phyloP scores from a whole-genome alignment of 2,113 vertebrate species.

The Jacana jacana region DNA sequence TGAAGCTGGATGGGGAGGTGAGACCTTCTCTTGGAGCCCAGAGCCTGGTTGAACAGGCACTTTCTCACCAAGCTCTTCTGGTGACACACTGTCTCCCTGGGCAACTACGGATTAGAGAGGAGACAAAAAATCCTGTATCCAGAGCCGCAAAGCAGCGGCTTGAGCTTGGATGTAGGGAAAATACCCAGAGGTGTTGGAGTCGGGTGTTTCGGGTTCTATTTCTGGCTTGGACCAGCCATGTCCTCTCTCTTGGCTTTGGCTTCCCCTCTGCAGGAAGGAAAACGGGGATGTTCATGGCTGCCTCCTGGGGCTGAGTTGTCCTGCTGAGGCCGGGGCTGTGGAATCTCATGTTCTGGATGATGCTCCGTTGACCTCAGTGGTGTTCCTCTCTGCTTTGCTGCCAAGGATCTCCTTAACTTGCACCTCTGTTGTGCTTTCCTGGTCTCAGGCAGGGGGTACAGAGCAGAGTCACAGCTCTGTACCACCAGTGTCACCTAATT shows the following conservation, averaged over 20 bases:
- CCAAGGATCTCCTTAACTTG: neutral
- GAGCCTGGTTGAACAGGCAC: neutral
- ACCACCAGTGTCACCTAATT: no score
- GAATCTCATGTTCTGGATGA: neutral
- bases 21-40: neutral
- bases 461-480: neutral
- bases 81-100: neutral
- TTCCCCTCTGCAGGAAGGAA: neutral
- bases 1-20: fast-evolving
- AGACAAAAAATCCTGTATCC: neutral
- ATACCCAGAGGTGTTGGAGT: constrained; percentile 1
- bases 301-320: neutral
- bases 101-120: constrained; percentile 10
- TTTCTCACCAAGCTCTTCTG: neutral
- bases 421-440: neutral
- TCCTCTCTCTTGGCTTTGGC: neutral
- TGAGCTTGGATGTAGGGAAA: neutral
- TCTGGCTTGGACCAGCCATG: neutral
- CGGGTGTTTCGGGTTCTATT: constrained; percentile 37
- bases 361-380: neutral
- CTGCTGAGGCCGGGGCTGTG: neutral
- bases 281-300: neutral
- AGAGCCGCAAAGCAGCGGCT: neutral
- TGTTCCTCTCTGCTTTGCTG: neutral
- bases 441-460: fast-evolving